A percentile compares a stretch with the other conserved stretches of the same genome.
phyloP scores from a whole-genome alignment of 2,888 invertebrate species.

The Serripes groenlandicus region DNA sequence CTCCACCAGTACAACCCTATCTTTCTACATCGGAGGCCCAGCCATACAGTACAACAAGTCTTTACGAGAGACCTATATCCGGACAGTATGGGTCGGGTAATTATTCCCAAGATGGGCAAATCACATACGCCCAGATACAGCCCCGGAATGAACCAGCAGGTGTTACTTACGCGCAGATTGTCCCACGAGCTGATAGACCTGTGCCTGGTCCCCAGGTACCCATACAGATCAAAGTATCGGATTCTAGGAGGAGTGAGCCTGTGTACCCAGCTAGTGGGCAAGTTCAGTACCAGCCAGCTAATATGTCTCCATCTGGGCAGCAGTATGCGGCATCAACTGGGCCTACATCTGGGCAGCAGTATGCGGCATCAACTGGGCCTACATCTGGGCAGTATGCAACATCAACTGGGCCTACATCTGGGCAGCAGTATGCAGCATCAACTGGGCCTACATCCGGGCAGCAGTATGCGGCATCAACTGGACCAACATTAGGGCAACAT shows the following conservation, averaged over 20 bases:
- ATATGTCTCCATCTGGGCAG: slow-evolving; percentile 26
- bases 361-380: no score
- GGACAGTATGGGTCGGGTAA: slow-evolving; percentile 48
- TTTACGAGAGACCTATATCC: slow-evolving; percentile 30
- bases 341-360: neutral
- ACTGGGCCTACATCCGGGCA: neutral
- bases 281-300: slow-evolving; percentile 27
- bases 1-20: slow-evolving; percentile 1
- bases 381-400: slow-evolving; percentile 12
- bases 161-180: slow-evolving; percentile 68
- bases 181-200: slow-evolving; percentile 70
- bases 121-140: slow-evolving; percentile 53
- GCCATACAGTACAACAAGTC: slow-evolving; percentile 19
- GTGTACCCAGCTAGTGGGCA: slow-evolving; percentile 26
- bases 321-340: slow-evolving; percentile 27
- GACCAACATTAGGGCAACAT: slow-evolving; percentile 16
- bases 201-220: slow-evolving; percentile 80
- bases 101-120: slow-evolving; percentile 33
- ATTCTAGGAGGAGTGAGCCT: slow-evolving; percentile 23
- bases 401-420: slow-evolving; percentile 19
- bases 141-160: slow-evolving; percentile 37
- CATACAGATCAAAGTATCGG: slow-evolving; percentile 59
- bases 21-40: slow-evolving; percentile 14
- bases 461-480: slow-evolving; percentile 28
- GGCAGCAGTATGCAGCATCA: slow-evolving; percentile 38